Evolutionary conservation across 2,888 invertebrate species (phyloP), one percentile per base, ranked within the genome.

Genomic region (Pandemis corylana): DNA sequence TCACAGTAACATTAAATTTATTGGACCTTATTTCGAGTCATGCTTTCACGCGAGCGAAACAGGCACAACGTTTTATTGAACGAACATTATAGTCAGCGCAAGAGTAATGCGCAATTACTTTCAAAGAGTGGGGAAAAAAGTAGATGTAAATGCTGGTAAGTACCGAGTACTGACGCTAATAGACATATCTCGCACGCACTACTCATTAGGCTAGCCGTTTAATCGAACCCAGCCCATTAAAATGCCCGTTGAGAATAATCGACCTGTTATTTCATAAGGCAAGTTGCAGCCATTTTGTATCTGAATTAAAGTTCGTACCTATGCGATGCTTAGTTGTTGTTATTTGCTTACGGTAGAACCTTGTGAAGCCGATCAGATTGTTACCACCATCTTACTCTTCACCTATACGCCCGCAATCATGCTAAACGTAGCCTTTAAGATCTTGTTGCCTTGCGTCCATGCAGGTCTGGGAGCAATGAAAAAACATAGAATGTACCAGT

Each of bases 161-260:
- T 41, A 62, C 62, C 41, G 6, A 5, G 44, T 42, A 20, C 28
- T 61, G 20, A 59, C 12, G 7, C 68, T 68, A 68, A 59, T 71
- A 71, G 56, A 59, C 65, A 59, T 59, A 71, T 59, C 56, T 28
- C 7, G 46, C 42, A 36, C 65, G 71, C 65, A 71, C 36, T 71
- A 28, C 42, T 64, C 71, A 71, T 71, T 65, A 71, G 12, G 28
- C 44, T 7, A 15, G 44, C 20, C 64, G 44, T 56, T 65, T 71
- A 71, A 69, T 63, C 63, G 65, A 20, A 64, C 15, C 5, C 53
- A 12, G n/a, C 64, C 51, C 71, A 41, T 56, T 64, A 12, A 10
- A 65, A 44, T 70, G 42, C 28, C 64, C 6, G 6, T 51, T 13
- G 36, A 13, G 66, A 9, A 51, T 46, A 49, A 41, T 41, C 64